Conservation (phyloP, 2,797 vertebrate genomes). For the Anableps anableps region DNA sequence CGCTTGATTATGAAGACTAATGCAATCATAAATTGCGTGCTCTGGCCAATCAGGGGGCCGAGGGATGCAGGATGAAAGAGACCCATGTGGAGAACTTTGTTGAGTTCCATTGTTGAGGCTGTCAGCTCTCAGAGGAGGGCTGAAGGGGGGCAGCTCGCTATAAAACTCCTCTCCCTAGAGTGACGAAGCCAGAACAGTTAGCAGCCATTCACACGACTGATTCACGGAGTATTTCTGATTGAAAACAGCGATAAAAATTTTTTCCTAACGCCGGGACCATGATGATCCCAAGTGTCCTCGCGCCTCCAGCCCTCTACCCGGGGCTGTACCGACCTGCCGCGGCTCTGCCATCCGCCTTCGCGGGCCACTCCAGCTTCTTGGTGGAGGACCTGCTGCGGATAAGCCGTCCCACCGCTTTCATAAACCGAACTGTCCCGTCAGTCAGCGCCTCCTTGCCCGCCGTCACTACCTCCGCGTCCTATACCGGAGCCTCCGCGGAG, state of each 20-base stretch:
- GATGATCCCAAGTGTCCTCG: slow-evolving; percentile 95
- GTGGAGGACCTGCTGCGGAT: slow-evolving; percentile 96
- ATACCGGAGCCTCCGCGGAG: slow-evolving; percentile 61
- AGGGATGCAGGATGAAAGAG: slow-evolving; percentile 86
- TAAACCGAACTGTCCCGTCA: slow-evolving; percentile 79
- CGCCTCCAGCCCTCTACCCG: slow-evolving; percentile 90
- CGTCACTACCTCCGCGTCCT: slow-evolving; percentile 75
- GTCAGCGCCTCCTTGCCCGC: slow-evolving; percentile 79
- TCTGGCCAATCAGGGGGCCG: slow-evolving; percentile 88
- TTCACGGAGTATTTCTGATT: slow-evolving; percentile 67
- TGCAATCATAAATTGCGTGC: slow-evolving; percentile 96
- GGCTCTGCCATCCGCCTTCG: slow-evolving; percentile 87
- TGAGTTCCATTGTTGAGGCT: slow-evolving; percentile 93
- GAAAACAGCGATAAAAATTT: slow-evolving; percentile 12
- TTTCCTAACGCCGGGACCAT: slow-evolving; percentile 75
- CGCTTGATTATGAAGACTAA: slow-evolving; percentile 95
- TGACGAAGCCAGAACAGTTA: slow-evolving; percentile 79
- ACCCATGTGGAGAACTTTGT: slow-evolving; percentile 94
- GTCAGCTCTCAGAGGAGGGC: slow-evolving; percentile 87
- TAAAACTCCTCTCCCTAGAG: slow-evolving; percentile 85
- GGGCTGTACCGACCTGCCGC: slow-evolving; percentile 90
- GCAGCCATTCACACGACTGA: slow-evolving; percentile 74
- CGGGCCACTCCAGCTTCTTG: slow-evolving; percentile 89
- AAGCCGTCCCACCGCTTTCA: slow-evolving; percentile 85
- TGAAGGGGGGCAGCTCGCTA: slow-evolving; percentile 79